phyloP scores from a whole-genome alignment of 2,888 invertebrate genomes.

The Epiblema foenella region DNA sequence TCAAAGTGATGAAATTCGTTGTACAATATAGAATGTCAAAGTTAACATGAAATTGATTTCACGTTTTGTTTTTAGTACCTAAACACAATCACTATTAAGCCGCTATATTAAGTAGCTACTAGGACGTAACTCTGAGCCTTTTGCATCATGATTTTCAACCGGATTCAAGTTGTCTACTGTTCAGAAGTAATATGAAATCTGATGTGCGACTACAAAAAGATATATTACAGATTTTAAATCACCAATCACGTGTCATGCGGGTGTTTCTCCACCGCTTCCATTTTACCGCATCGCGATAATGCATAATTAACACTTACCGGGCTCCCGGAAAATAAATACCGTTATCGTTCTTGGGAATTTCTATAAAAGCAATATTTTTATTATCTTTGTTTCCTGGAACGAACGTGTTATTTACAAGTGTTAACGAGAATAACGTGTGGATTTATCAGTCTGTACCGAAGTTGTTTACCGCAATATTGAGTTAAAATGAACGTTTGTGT shows the following conservation, averaged over 20 bases:
- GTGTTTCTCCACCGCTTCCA: neutral
- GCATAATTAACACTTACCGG: constrained; percentile 20
- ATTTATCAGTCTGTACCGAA: constrained; percentile 63
- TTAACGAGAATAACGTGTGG: constrained; percentile 53
- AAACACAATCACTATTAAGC: neutral
- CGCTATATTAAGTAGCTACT: no score
- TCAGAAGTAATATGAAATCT: neutral
- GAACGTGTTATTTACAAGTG: constrained; percentile 62
- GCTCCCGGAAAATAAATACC: constrained; percentile 32
- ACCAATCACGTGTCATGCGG: neutral
- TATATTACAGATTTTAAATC: neutral
- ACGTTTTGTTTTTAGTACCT: no score
- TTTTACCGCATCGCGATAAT: constrained; percentile 20
- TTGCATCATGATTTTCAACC: neutral
- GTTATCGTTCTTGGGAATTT: constrained; percentile 49
- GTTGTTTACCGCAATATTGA: constrained; percentile 55
- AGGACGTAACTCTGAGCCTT: neutral
- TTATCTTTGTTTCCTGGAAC: constrained; percentile 59
- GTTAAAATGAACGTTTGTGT: constrained; percentile 49
- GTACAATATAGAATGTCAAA: neutral
- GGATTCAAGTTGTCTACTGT: neutral
- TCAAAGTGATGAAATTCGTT: neutral
- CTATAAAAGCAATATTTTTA: constrained; percentile 55
- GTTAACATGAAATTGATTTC: no score
- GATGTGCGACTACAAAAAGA: neutral